phyloP scores from a whole-genome alignment of 2,797 vertebrate species.

The Uromys caudimaculatus region DNA sequence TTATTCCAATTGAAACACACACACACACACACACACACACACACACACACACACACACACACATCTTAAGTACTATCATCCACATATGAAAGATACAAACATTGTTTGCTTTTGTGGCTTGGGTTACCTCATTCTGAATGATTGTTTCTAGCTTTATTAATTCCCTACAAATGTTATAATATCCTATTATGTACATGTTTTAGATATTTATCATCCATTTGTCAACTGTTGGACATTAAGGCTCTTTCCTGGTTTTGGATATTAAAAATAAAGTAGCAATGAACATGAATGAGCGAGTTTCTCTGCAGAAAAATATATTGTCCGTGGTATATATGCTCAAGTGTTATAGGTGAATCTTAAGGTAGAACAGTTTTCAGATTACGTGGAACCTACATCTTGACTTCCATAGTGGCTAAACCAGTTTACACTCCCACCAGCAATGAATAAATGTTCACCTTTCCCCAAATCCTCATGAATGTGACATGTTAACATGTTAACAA shows the following conservation, averaged over 20 bases:
- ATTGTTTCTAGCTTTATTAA: background rate
- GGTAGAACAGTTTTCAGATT: background rate
- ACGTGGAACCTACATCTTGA: background rate
- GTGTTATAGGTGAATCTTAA: background rate
- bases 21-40: too few species aligned
- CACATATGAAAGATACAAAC: background rate
- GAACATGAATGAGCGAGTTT: background rate
- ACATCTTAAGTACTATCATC: background rate
- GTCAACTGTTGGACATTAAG: background rate
- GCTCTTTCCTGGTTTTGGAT: background rate
- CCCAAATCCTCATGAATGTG: background rate
- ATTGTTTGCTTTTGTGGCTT: background rate
- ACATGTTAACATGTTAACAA: background rate
- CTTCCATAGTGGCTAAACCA: background rate
- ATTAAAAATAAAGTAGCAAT: background rate
- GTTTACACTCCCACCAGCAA: background rate
- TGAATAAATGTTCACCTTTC: background rate
- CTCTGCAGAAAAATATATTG: background rate
- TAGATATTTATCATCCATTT: background rate
- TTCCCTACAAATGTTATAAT: background rate
- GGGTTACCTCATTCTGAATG: background rate
- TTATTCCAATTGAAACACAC: background rate
- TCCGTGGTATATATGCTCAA: background rate
- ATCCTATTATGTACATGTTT: background rate
- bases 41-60: background rate